These are phyloP conservation scores for Oopsacas minuta DNA, from an alignment of 37 sponge, comb jelly and placozoan genomes.

Conservation along the genomic window DNA sequence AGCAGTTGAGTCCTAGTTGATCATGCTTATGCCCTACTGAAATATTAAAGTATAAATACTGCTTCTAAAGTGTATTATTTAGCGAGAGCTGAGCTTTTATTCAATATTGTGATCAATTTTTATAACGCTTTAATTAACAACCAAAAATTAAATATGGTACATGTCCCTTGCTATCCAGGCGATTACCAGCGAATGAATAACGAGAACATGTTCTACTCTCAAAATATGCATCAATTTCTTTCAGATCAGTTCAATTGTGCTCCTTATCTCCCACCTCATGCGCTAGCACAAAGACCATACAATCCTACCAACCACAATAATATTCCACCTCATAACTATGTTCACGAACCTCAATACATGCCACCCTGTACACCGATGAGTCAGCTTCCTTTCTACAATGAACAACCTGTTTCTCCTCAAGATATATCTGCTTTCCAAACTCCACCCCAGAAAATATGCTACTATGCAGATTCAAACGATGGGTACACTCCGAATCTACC, in stretches of 20 bases:
- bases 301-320: not conserved
- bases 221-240: not conserved
- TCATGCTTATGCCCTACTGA: too few species aligned
- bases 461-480: not conserved
- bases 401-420: not conserved
- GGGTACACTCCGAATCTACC: not conserved
- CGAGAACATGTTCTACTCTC: not conserved
- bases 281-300: not conserved
- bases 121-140: not conserved
- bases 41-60: too few species aligned
- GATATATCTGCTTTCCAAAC: not conserved
- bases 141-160: not conserved
- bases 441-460: not conserved
- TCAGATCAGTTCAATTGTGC: not conserved
- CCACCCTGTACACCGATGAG: slow-evolving; percentile 10
- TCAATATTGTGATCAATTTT: not conserved
- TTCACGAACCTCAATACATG: not conserved
- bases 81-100: slow-evolving; percentile 10
- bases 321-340: not conserved
- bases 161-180: not conserved
- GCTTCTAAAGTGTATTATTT: too few species aligned
- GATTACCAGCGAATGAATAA: not conserved
- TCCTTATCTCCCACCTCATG: not conserved
- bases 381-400: not conserved
- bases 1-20: too few species aligned